Conservation (phyloP, 2,888 invertebrate species). For the Cantharis nigra region DNA sequence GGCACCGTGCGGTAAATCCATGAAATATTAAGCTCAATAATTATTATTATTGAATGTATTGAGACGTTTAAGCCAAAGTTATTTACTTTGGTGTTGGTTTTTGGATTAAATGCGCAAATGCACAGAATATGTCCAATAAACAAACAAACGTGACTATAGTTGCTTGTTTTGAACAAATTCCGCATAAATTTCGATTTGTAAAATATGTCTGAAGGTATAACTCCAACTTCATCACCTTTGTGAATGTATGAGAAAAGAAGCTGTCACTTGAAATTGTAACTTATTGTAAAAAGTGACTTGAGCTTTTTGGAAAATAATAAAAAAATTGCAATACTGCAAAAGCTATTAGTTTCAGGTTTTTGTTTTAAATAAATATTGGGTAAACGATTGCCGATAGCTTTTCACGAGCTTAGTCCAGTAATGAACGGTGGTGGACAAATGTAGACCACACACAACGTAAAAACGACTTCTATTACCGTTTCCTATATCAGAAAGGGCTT, state of each 20-base stretch:
- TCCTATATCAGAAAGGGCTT: slow-evolving; percentile 9
- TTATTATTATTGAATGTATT: not conserved
- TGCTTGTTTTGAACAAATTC: slow-evolving; percentile 23
- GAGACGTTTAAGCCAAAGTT: not conserved
- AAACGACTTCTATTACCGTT: slow-evolving; percentile 21
- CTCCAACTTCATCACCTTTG: not conserved
- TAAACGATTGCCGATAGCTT: slow-evolving; percentile 15
- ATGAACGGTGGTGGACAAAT: slow-evolving; percentile 11
- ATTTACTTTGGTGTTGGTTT: slow-evolving; percentile 5
- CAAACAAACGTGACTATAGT: slow-evolving; percentile 29
- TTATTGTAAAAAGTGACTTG: not conserved
- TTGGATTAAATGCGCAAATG: slow-evolving; percentile 13
- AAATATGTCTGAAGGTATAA: not conserved
- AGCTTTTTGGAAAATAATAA: not conserved
- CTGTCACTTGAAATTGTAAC: not conserved
- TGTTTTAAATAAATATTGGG: not conserved
- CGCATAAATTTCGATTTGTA: slow-evolving; percentile 18
- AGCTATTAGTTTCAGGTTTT: not conserved
- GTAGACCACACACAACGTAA: slow-evolving; percentile 33
- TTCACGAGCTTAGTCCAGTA: not conserved
- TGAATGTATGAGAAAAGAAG: not conserved
- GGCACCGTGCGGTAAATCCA: not conserved
- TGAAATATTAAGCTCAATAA: not conserved
- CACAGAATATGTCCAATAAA: slow-evolving; percentile 30
- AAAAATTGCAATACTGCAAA: not conserved